A percentile compares a stretch with the other conserved stretches of the same genome.
Evolutionary conservation across 2,888 invertebrate genomes (phyloP).

Genomic region (Drosophila lutescens): DNA sequence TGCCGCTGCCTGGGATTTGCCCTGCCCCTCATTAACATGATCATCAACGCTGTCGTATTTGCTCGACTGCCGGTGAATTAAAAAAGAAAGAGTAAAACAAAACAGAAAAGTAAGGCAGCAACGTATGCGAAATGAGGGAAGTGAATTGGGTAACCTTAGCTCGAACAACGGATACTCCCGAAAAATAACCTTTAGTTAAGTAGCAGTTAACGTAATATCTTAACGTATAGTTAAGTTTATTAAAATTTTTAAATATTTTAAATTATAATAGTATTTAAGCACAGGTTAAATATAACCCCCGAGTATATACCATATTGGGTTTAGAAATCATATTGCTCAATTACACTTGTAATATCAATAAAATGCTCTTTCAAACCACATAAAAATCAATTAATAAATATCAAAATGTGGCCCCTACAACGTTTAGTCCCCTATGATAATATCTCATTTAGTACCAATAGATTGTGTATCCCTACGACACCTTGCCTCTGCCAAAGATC

Average conservation of each 20-base stretch:
- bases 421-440: background rate
- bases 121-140: conserved; percentile 7
- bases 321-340: too few species aligned
- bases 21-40: conserved; percentile 79
- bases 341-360: background rate
- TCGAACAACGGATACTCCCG: conserved; percentile 13
- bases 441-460: background rate
- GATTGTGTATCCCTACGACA: background rate
- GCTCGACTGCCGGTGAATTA: conserved; percentile 74
- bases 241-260: too few species aligned
- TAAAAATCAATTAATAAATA: background rate
- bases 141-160: background rate
- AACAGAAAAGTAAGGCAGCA: conserved; percentile 1
- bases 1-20: conserved; percentile 30
- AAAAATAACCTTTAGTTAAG: background rate
- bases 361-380: background rate
- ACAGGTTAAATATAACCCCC: too few species aligned
- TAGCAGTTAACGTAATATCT: too few species aligned
- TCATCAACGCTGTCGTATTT: conserved; percentile 80
- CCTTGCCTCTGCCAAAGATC: background rate
- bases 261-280: too few species aligned
- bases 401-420: background rate
- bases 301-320: too few species aligned
- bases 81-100: conserved; percentile 41
- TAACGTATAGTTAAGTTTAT: too few species aligned